Evolutionary conservation across 2,797 vertebrate genomes (phyloP), one percentile per base, ranked within the genome.

Genomic region (Sus cebifrons): DNA sequence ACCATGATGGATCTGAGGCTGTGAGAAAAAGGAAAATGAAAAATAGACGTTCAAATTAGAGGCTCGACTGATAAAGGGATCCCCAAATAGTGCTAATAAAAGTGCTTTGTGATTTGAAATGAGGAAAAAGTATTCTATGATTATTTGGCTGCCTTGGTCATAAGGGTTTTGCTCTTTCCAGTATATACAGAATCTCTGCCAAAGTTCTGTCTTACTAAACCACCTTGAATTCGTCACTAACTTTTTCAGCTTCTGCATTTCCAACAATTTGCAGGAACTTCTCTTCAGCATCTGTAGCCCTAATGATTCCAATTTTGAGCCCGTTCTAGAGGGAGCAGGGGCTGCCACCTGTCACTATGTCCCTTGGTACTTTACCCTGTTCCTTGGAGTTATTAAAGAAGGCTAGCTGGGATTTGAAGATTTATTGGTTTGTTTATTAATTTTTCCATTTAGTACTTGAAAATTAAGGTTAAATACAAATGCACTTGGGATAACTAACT

Each of bases 381-480:
- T 96, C 52, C 20, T 60, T n/a, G 10, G 58, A 85, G 10, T 56
- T 29, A 23, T 68, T 29, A 44, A 75, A 65, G 71, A 15, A 44
- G 11, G n/a, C 23, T 49, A 36, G 25, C 13, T 86, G 36, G n/a
- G 40, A 78, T 71, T 83, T 23, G 9, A 32, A 81, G 9, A 49
- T 58, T 56, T 71, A 5, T n/a, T 89, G 23, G 5, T 86, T 89
- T n/a, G 13, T 86, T 58, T 17, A 71, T 65, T 62, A 23, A 25
- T 65, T 74, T 52, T 68, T 70, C n/a, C 20, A 68, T 32, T 92
- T 70, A 44, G 3, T 68, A 71, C 23, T 88, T 93, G 29, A 14
- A 91, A 92, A 73, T 86, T 65, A 78, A 89, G 1, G 9, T 84
- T 95, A 84, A 79, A 86, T 81, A 62, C 10, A 73, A 70, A 85